phyloP scores from a whole-genome alignment of 64 coral and sea anemone genomes.

The Montipora cactus region DNA sequence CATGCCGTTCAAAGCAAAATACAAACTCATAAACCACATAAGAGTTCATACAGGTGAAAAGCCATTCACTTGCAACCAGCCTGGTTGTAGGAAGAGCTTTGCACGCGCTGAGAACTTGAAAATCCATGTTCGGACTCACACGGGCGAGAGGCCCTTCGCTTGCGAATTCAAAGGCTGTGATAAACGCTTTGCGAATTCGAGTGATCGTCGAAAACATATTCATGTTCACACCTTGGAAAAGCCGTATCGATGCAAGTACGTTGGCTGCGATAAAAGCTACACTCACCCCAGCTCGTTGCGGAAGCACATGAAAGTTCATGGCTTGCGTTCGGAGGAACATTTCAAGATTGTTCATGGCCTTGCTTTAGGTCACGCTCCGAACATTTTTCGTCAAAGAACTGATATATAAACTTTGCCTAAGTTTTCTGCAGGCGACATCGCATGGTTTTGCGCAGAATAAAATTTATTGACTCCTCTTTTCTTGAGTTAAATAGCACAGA shows the following conservation, averaged over 20 bases:
- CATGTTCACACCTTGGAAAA: slow-evolving; percentile 78
- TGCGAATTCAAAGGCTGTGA: slow-evolving; percentile 73
- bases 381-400: slow-evolving; percentile 11
- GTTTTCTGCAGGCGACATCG: not conserved
- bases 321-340: slow-evolving; percentile 51
- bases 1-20: slow-evolving; percentile 77
- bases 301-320: slow-evolving; percentile 78
- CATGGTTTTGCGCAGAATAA: not conserved
- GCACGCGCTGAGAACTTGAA: slow-evolving; percentile 75
- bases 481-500: not conserved
- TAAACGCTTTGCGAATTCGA: slow-evolving; percentile 78
- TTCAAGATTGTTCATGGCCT: slow-evolving; percentile 52
- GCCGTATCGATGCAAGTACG: slow-evolving; percentile 69
- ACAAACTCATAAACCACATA: slow-evolving; percentile 76
- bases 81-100: slow-evolving; percentile 67
- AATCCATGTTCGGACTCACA: slow-evolving; percentile 71
- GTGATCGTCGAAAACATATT: slow-evolving; percentile 73
- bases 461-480: not conserved
- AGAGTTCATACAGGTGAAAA: slow-evolving; percentile 82
- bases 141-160: slow-evolving; percentile 70
- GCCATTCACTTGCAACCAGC: slow-evolving; percentile 65
- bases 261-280: slow-evolving; percentile 77
- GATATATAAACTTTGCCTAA: not conserved
- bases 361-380: not conserved
- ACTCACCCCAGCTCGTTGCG: slow-evolving; percentile 70